A percentile compares a stretch with the other conserved stretches of the same genome.
phyloP scores from a whole-genome alignment of 2,797 vertebrate species.

The Crax fasciolata region DNA sequence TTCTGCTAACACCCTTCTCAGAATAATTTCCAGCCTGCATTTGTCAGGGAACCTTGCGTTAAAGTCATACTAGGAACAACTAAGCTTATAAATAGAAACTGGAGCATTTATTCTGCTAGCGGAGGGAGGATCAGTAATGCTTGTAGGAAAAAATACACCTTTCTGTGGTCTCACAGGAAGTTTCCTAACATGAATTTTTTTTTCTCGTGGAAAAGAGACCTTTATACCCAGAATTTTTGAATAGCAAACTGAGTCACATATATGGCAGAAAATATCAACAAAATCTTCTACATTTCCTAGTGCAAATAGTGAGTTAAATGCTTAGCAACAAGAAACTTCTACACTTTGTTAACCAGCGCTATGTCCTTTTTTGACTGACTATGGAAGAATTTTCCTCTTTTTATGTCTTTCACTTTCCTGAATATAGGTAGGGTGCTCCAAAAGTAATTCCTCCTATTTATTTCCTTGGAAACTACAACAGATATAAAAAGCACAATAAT shows the following conservation, averaged over 20 bases:
- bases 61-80: neutral
- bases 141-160: neutral
- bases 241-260: neutral
- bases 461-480: neutral
- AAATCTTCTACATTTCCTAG: neutral
- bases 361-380: neutral
- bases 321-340: fast-evolving
- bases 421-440: neutral
- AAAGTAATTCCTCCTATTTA: neutral
- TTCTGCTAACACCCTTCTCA: constrained; percentile 10
- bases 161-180: neutral
- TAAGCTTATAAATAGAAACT: constrained; percentile 11
- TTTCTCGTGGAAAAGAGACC: neutral
- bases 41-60: constrained; percentile 18
- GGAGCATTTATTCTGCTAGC: neutral
- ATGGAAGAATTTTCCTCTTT: neutral
- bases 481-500: neutral
- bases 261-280: neutral
- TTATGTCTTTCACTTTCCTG: neutral
- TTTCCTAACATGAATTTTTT: neutral
- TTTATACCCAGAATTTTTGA: neutral
- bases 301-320: neutral
- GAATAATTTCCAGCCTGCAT: constrained; percentile 28
- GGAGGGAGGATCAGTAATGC: neutral
- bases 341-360: neutral